Evolutionary conservation across 1,140 invertebrate genomes (phyloP), one percentile per base, ranked within the genome.

Genomic region (Tetragonula clypearis): DNA sequence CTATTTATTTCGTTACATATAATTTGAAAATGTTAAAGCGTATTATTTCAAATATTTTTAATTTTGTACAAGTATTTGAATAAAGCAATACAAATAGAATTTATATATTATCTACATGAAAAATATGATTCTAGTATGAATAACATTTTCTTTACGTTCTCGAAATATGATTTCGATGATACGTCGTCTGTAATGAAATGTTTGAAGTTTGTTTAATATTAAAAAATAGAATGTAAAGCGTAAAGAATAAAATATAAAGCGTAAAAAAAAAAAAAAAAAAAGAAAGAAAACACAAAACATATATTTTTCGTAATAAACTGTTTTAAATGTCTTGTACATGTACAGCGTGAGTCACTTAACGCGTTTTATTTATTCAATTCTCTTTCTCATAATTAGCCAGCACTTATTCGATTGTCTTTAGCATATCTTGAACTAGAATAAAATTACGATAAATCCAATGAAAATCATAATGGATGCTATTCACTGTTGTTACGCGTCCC

Each of bases 271-370:
- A 41, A 49, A 9, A 62, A 56, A 30, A 35, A 35, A 4, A 41
- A 49, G 6, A 49, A 49, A 8, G 0, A 49, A 49, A 49, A 49
- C 41, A 49, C 41, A 49, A 6, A 49, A 49, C 41, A 66, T 79
- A 79, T 79, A 79, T 79, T 74, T 82, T 65, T 82, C 49, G 30
- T 60, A 82, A 65, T 14, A 21, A 14, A 35, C 30, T 55, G 53
- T 49, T 49, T 49, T 49, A 49, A 75, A 75, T 55, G 11, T 35
- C 21, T 79, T 79, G n/a, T 21, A 55, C 49, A 58, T 65, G 41
- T 78, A 78, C 23, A 65, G 60, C 26, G 60, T 65, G 60, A 78
- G 41, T 26, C 76, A 78, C n/a, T 78, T 66, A 49, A 66, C 60
- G 49, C 35, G 60, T 78, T 78, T 79, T 68, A 53, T 23, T 76